phyloP scores from a whole-genome alignment of 2,113 vertebrate genomes.

The Scartelaos histophorus region DNA sequence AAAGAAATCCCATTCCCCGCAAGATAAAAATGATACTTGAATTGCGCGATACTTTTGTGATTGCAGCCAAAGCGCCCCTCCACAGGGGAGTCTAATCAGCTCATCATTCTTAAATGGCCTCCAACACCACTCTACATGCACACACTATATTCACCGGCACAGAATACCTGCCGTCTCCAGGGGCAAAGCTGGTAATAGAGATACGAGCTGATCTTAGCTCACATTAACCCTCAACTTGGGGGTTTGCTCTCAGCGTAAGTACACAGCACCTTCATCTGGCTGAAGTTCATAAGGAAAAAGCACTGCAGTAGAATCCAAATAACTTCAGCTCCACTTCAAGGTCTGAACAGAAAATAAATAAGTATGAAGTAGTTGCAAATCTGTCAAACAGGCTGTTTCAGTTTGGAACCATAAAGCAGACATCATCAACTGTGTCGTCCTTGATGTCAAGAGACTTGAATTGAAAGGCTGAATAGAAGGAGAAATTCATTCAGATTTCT shows the following conservation, averaged over 20 bases:
- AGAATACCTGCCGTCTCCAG: slow-evolving; percentile 14
- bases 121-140: slow-evolving; percentile 27
- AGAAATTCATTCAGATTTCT: not conserved
- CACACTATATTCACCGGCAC: slow-evolving; percentile 12
- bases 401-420: not conserved
- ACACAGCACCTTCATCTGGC: not conserved
- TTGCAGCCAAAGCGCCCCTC: slow-evolving; percentile 16
- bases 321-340: slow-evolving; percentile 1
- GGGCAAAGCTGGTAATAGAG: slow-evolving; percentile 36
- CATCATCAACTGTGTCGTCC: not conserved
- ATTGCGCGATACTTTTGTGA: slow-evolving; percentile 11
- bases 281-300: not conserved
- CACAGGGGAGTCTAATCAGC: slow-evolving; percentile 43
- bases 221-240: slow-evolving; percentile 45
- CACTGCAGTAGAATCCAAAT: slow-evolving; percentile 3
- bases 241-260: slow-evolving; percentile 26
- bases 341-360: not conserved
- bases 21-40: not conserved
- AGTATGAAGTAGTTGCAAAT: slow-evolving; percentile 1
- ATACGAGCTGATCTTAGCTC: slow-evolving; percentile 27
- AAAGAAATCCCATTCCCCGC: not conserved
- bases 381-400: slow-evolving; percentile 1
- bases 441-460: slow-evolving; percentile 2
- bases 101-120: slow-evolving; percentile 48
- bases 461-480: not conserved